Evolutionary conservation across 1,140 invertebrate genomes (phyloP), one percentile per base, ranked within the genome.

Genomic region (Doryteuthis pealeii): DNA sequence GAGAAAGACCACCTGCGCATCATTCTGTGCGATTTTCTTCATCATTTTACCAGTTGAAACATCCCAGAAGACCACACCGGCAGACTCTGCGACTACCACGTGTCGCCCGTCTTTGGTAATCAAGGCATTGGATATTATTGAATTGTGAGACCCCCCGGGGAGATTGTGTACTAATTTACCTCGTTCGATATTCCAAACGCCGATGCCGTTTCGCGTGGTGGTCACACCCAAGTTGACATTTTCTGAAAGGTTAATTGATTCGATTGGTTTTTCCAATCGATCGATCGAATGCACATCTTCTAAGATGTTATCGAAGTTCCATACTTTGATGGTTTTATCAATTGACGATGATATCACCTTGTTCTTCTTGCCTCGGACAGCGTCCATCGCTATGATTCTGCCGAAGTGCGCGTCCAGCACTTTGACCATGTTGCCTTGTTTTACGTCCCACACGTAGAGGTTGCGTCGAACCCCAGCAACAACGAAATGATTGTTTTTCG

Each of bases 221-320:
- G 85, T 86, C 0, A 85, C 82, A 68, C 84, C 85, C 14, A 84
- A 74, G 40, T 79, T 81, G n/a, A 80, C 80, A 69, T 83, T 80
- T 10, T 77, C 72, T 4, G 85, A 81, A 3, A 87, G 71, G 71
- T 81, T 75, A 31, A 99, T 94, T 31, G 93, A 92, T 87, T 99
- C 96, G 73, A 99, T 96, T 81, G 96, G 96, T 69, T 98, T 89
- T 85, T 99, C 97, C 85, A 98, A 96, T 67, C 96, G 90, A 83
- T 99, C 95, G 77, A 99, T 96, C 26, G 95, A 93, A 86, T 98
- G 94, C 4, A 99, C 96, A 89, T 98, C 95, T 85, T 99, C 96
- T 83, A 97, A 96, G 81, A 99, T 98, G 84, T 99, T 99, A 84
- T 99, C 97, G 75, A 99, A 97, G 87, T 99, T 99, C 97, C 97